Evolutionary conservation across 2,797 vertebrate species (phyloP), one percentile per base, ranked within the genome.

Genomic region (Enteromius mattozi): DNA sequence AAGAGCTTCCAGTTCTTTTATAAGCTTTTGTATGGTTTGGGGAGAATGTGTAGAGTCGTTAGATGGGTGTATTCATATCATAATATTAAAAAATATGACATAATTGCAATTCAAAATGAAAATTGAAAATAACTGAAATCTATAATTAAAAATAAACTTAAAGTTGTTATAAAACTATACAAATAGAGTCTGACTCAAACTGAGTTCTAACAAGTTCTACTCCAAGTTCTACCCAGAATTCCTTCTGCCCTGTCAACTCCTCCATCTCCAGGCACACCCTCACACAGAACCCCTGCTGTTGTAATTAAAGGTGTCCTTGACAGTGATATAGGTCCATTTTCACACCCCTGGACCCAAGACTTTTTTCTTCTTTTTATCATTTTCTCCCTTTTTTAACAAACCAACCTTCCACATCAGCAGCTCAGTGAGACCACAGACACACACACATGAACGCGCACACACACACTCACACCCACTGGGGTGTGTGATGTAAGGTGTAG

Each of bases 291-390:
- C 90, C 92, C 92, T 86, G 91, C 91, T 91, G 93, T 78, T 92
- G 92, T 94, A 95, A 94, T 95, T 95, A 95, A 93, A 92, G 90
- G 93, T 94, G 94, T 94, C 93, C 94, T 95, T 94, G 92, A 94
- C 92, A 91, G 90, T 81, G 89, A 94, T 90, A 93, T 89, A 83
- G 89, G 87, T 88, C 61, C 76, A 87, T 85, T 89, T 92, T 94
- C 92, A 92, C 93, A 94, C 91, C 86, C 85, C 54, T 88, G 82
- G 83, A 87, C 87, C 86, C 71, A 71, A 69, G 54, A 51, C 51
- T 49, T 82, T 85, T 78, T 78, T 66, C 78, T 61, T 13, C 4
- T 30, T 78, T 65, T 68, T 68, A 66, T 80, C 1, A 54, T 81
- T 70, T 70, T 81, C 35, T 61, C 68, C 49, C 21, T 51, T 83